These are phyloP conservation scores for Dasyurus viverrinus DNA, from an alignment of 2,113 vertebrate genomes.

Conservation along the genomic window DNA sequence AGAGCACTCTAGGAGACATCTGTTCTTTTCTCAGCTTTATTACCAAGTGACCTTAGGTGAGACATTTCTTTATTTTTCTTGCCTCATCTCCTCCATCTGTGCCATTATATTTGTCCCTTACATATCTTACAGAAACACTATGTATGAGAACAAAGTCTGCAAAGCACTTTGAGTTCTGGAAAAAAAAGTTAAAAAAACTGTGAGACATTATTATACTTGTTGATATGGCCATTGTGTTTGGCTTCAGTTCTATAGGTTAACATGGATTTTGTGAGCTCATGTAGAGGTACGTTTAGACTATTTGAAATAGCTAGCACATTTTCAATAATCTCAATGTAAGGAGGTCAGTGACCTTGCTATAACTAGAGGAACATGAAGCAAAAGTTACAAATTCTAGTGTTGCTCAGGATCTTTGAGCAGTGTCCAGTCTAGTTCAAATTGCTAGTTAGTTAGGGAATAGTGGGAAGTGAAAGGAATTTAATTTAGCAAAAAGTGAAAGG, in stretches of 20 bases:
- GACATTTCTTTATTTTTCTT: background rate
- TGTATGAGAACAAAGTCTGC: background rate
- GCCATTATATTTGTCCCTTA: background rate
- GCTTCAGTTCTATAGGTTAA: background rate
- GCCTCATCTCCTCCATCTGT: background rate
- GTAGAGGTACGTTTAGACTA: conserved; percentile 40
- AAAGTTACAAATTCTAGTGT: background rate
- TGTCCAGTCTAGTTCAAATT: background rate
- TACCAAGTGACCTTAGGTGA: background rate
- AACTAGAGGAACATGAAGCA: background rate
- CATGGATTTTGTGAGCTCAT: conserved; percentile 59
- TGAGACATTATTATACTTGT: background rate
- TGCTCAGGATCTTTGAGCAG: background rate
- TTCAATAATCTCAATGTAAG: conserved; percentile 45
- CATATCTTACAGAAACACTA: conserved; percentile 21
- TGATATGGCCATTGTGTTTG: background rate
- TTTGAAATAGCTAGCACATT: conserved; percentile 52
- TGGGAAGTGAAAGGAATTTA: background rate
- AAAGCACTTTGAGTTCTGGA: background rate
- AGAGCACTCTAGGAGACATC: background rate
- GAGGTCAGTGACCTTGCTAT: background rate
- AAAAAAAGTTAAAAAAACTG: background rate
- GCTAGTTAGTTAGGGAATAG: background rate
- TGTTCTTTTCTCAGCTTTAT: background rate
- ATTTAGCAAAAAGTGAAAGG: background rate